Conservation (phyloP, 1,140 invertebrate genomes). For the Antheraea pernyi region DNA sequence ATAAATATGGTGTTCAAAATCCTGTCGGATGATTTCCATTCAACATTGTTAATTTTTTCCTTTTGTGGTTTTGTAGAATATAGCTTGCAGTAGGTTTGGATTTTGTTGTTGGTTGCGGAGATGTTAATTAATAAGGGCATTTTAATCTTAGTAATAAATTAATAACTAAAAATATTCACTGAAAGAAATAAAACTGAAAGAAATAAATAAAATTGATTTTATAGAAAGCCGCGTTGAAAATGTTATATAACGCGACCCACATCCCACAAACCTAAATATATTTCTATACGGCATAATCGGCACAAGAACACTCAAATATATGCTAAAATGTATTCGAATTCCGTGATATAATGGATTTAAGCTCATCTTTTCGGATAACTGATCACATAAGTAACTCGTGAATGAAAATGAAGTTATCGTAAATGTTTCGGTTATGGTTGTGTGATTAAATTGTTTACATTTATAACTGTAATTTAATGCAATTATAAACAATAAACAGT, state of each 20-base stretch:
- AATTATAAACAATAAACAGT: constrained; percentile 19
- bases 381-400: not conserved
- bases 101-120: too few species aligned
- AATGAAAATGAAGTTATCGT: not conserved
- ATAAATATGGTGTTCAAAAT: too few species aligned
- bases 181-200: not conserved
- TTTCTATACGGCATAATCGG: not conserved
- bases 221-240: not conserved
- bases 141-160: too few species aligned
- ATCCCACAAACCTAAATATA: not conserved
- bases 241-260: not conserved
- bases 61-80: too few species aligned
- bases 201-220: not conserved
- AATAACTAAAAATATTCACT: too few species aligned
- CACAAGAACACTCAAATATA: not conserved
- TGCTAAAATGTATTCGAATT: not conserved
- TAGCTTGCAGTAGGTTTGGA: too few species aligned
- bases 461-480: not conserved
- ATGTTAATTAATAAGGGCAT: too few species aligned
- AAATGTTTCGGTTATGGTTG: not conserved
- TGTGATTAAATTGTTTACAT: not conserved
- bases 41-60: too few species aligned
- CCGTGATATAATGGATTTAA: not conserved
- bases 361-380: not conserved
- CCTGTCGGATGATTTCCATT: too few species aligned